These are phyloP conservation scores for Sympetrum striolatum DNA, from an alignment of 2,888 invertebrate genomes.

Conservation along the genomic window DNA sequence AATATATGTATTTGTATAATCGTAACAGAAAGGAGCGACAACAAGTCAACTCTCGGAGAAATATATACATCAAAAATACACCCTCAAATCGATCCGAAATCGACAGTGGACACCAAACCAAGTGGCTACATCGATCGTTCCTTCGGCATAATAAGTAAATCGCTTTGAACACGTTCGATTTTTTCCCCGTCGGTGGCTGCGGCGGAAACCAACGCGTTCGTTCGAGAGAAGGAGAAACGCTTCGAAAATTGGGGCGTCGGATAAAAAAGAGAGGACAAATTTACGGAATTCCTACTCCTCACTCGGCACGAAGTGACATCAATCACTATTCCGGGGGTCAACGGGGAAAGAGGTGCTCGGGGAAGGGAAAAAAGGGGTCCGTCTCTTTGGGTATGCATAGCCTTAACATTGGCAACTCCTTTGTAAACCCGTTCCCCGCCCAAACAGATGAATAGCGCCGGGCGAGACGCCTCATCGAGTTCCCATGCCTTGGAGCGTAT, in stretches of 20 bases:
- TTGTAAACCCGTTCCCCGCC: not conserved
- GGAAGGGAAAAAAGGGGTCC: not conserved
- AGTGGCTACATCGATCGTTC: too few species aligned
- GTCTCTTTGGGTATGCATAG: not conserved
- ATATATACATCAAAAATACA: too few species aligned
- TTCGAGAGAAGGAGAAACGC: not conserved
- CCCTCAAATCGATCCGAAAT: too few species aligned
- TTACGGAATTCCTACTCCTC: not conserved
- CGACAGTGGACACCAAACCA: too few species aligned
- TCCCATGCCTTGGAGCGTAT: not conserved
- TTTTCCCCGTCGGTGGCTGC: too few species aligned
- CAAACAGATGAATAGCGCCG: not conserved
- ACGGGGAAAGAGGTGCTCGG: not conserved
- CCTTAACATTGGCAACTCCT: constrained; percentile 1
- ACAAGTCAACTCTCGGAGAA: too few species aligned
- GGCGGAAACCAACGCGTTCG: not conserved
- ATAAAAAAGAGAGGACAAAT: not conserved
- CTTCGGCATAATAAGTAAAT: too few species aligned
- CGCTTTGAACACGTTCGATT: too few species aligned
- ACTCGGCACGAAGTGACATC: not conserved
- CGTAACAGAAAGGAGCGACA: too few species aligned
- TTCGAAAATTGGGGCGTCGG: not conserved
- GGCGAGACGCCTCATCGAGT: constrained; percentile 9
- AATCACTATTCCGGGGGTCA: not conserved
- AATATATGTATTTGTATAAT: too few species aligned